phyloP scores from a whole-genome alignment of 1,140 invertebrate species.

The Propsilocerus akamusi region DNA sequence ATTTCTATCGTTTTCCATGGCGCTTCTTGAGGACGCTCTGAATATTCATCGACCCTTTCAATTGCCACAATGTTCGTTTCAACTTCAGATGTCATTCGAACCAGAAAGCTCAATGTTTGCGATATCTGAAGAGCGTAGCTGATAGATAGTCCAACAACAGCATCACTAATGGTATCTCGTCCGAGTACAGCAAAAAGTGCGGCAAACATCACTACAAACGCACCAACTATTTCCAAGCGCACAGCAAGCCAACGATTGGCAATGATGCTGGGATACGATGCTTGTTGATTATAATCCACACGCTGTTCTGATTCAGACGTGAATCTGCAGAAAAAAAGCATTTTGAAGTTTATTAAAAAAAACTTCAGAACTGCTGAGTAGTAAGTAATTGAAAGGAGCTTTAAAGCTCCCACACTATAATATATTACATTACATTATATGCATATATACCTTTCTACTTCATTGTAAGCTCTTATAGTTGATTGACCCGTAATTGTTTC shows the following conservation, averaged over 20 bases:
- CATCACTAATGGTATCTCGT: slow-evolving; percentile 35
- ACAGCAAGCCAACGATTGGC: slow-evolving; percentile 62
- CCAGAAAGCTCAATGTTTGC: slow-evolving; percentile 66
- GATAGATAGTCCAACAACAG: slow-evolving; percentile 53
- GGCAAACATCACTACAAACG: slow-evolving; percentile 54
- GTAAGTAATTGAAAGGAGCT: not conserved
- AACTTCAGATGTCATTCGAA: slow-evolving; percentile 75
- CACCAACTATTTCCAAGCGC: slow-evolving; percentile 58
- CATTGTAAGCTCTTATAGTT: not conserved
- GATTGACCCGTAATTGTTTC: slow-evolving; percentile 28
- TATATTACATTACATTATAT: too few species aligned
- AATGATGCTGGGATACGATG: slow-evolving; percentile 48
- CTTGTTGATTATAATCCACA: slow-evolving; percentile 49
- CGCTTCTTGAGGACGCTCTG: slow-evolving; percentile 33
- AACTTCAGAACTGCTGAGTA: not conserved
- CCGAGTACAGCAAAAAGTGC: slow-evolving; percentile 53
- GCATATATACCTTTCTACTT: slow-evolving; percentile 1
- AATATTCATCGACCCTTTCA: slow-evolving; percentile 73
- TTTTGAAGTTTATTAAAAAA: not conserved
- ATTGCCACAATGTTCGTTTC: slow-evolving; percentile 84
- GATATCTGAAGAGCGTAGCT: slow-evolving; percentile 61
- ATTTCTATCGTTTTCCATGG: slow-evolving; percentile 1
- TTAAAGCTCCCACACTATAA: not conserved
- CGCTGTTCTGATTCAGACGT: not conserved
- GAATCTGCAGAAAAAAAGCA: slow-evolving; percentile 3